Evolutionary conservation across 1,140 invertebrate genomes (phyloP).

Genomic region (Onthophagus taurus): DNA sequence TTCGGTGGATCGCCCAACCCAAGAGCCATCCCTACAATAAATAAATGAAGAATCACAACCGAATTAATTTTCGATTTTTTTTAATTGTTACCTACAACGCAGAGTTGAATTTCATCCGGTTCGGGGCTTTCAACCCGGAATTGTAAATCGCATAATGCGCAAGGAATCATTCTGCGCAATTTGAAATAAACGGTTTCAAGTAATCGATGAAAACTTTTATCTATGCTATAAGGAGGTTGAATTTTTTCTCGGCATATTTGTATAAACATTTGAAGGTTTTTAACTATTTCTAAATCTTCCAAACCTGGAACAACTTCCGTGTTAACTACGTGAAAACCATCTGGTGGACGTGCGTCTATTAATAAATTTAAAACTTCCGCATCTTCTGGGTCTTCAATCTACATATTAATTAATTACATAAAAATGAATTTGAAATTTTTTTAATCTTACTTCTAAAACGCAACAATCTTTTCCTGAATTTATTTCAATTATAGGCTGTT

Average conservation of each 20-base stretch:
- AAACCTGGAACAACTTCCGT: constrained; percentile 71
- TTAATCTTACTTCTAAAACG: constrained; percentile 56
- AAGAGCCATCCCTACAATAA: constrained; percentile 54
- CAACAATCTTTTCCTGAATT: constrained; percentile 73
- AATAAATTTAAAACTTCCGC: constrained; percentile 69
- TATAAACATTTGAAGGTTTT: constrained; percentile 81
- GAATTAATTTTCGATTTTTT: constrained; percentile 6
- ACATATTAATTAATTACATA: constrained; percentile 2
- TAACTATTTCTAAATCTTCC: constrained; percentile 54
- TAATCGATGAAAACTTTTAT: constrained; percentile 41
- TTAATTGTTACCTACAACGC: constrained; percentile 49
- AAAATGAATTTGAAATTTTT: constrained; percentile 11
- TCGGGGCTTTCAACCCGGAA: constrained; percentile 76
- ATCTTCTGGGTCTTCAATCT: constrained; percentile 82
- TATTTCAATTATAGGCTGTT: constrained; percentile 64
- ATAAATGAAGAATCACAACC: background rate
- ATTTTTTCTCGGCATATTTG: constrained; percentile 71
- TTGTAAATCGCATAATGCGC: constrained; percentile 66
- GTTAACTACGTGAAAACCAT: constrained; percentile 77
- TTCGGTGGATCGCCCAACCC: constrained; percentile 53
- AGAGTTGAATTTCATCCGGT: constrained; percentile 83
- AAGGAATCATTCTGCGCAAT: constrained; percentile 71
- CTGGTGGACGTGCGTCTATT: constrained; percentile 66
- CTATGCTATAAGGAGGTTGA: constrained; percentile 55
- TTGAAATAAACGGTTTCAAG: constrained; percentile 77